Conservation (phyloP, 2,888 invertebrate genomes). For the Nycteola revayana region DNA sequence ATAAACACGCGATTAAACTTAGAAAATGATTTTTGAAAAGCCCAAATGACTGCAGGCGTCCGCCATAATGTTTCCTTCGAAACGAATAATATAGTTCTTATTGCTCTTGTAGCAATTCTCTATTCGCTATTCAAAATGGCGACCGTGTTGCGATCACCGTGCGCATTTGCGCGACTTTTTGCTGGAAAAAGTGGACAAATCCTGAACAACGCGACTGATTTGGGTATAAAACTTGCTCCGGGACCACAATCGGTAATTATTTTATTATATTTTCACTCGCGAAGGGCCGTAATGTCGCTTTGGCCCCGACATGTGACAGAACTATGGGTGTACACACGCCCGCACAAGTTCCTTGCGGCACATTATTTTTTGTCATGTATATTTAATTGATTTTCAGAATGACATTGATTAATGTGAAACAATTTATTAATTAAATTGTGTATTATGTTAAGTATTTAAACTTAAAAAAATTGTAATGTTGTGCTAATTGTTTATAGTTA, state of each 20-base stretch:
- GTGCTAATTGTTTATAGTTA: no score
- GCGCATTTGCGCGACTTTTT: constrained; percentile 77
- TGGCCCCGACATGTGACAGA: constrained; percentile 80
- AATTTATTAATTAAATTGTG: constrained; percentile 16
- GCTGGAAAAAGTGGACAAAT: constrained; percentile 71
- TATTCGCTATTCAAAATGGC: constrained; percentile 84
- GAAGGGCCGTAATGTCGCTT: constrained; percentile 66
- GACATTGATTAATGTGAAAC: constrained; percentile 30
- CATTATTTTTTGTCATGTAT: constrained; percentile 25
- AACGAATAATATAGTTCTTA: constrained; percentile 83
- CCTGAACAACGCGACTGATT: constrained; percentile 75
- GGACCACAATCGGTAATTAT: constrained; percentile 79
- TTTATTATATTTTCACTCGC: constrained; percentile 66
- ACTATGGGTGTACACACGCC: constrained; percentile 69
- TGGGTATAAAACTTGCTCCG: constrained; percentile 59
- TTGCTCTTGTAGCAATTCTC: constrained; percentile 82
- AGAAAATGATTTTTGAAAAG: constrained; percentile 83
- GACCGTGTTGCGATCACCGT: constrained; percentile 78
- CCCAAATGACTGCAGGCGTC: constrained; percentile 81
- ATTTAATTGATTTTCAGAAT: constrained; percentile 36
- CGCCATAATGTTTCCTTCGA: constrained; percentile 83
- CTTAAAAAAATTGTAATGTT: no score
- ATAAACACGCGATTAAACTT: constrained; percentile 80
- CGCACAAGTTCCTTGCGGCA: constrained; percentile 55
- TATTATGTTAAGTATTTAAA: constrained; percentile 1